Percentiles rank a stretch among this genome's conserved stretches.
These are phyloP conservation scores for Sinocyclocheilus maitianheensis DNA, from an alignment of 2,113 vertebrate genomes.

Conservation along the genomic window DNA sequence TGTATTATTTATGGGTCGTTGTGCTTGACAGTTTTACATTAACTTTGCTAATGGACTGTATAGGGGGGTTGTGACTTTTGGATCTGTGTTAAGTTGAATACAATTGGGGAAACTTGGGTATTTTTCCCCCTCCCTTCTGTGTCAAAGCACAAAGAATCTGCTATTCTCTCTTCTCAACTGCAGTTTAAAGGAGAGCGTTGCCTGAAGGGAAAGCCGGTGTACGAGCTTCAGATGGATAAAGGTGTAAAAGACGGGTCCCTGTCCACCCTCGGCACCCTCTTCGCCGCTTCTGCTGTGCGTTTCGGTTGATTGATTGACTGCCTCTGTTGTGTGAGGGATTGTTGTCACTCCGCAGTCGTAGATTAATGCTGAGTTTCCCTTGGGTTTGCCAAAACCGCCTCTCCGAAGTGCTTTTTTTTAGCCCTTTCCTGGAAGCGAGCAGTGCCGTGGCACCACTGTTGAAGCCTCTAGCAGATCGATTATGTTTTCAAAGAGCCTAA, in stretches of 20 bases:
- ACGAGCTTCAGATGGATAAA: slow-evolving; percentile 35
- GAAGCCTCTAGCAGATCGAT: slow-evolving; percentile 25
- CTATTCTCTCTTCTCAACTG: not conserved
- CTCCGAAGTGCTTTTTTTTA: not conserved
- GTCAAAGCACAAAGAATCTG: slow-evolving; percentile 34
- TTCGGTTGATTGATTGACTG: slow-evolving; percentile 38
- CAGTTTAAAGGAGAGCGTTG: slow-evolving; percentile 21
- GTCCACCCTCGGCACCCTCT: slow-evolving; percentile 18
- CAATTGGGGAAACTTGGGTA: slow-evolving; percentile 32
- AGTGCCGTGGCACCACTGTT: not conserved
- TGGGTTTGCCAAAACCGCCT: slow-evolving; percentile 1
- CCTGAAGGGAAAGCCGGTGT: slow-evolving; percentile 25
- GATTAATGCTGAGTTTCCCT: slow-evolving; percentile 22
- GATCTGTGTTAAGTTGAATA: slow-evolving; percentile 66
- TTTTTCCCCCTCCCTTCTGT: not conserved
- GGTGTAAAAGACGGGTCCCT: slow-evolving; percentile 36
- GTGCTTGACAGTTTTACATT: slow-evolving; percentile 73
- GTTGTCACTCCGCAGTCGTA: slow-evolving; percentile 14
- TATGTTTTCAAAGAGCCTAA: slow-evolving; percentile 43
- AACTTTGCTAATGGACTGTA: slow-evolving; percentile 78
- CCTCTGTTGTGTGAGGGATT: slow-evolving; percentile 39
- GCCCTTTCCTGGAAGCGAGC: slow-evolving; percentile 2
- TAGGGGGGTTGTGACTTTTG: slow-evolving; percentile 63
- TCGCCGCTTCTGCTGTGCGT: not conserved
- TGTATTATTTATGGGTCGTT: slow-evolving; percentile 80